A percentile compares a stretch with the other conserved stretches of the same genome.
Conservation (phyloP, 2,113 vertebrate genomes). For the Plecotus auritus region DNA sequence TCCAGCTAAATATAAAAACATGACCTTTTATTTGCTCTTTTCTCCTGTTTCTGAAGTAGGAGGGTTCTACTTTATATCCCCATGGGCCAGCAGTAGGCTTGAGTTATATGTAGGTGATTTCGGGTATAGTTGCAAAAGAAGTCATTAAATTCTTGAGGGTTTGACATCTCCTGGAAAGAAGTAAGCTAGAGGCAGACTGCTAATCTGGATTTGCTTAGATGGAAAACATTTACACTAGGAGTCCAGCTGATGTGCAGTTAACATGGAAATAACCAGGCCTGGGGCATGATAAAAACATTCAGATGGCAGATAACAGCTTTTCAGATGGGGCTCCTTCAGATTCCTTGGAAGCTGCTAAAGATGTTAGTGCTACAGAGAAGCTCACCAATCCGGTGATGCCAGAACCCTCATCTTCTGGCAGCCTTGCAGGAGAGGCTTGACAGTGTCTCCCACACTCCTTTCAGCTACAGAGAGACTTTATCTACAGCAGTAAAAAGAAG, state of each 20-base stretch:
- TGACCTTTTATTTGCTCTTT: not conserved
- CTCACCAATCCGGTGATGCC: conserved; percentile 86
- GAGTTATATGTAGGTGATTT: conserved; percentile 9
- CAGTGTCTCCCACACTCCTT: conserved; percentile 81
- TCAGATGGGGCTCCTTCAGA: conserved; percentile 81
- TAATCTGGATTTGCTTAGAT: conserved; percentile 16
- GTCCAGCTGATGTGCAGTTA: not conserved
- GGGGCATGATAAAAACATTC: not conserved
- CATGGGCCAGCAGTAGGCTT: not conserved
- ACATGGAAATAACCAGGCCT: not conserved
- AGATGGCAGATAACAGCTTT: conserved; percentile 69
- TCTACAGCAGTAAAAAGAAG: conserved; percentile 95
- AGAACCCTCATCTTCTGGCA: conserved; percentile 85
- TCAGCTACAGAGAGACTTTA: conserved; percentile 88
- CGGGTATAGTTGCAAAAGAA: not conserved
- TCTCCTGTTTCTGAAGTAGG: not conserved
- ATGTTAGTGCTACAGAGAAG: conserved; percentile 72
- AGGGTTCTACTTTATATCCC: not conserved
- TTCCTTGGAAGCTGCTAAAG: conserved; percentile 78
- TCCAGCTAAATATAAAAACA: conserved; percentile 9
- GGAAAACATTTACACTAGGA: not conserved
- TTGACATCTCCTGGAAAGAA: not conserved
- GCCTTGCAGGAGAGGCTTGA: conserved; percentile 86
- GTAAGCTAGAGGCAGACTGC: not conserved
- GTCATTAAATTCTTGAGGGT: conserved; percentile 12